These are phyloP conservation scores for Crotalus viridis DNA, from an alignment of 2,113 vertebrate genomes.

Conservation along the genomic window DNA sequence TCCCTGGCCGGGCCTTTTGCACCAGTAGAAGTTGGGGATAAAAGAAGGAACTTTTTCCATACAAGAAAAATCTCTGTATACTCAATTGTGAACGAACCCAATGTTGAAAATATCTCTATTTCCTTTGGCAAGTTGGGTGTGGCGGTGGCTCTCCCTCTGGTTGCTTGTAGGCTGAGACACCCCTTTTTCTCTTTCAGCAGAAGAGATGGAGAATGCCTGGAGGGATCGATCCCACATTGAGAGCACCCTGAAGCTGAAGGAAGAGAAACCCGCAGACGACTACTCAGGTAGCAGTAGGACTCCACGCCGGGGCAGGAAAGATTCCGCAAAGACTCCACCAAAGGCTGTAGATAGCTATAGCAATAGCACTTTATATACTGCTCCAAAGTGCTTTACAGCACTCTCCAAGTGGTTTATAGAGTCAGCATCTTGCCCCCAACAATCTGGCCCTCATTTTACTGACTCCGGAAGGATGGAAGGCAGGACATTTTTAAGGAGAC, in stretches of 20 bases:
- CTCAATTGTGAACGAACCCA: accelerated
- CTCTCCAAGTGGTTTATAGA: neutral
- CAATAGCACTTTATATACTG: neutral
- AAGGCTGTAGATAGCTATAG: neutral
- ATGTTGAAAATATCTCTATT: accelerated
- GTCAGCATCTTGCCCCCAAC: neutral
- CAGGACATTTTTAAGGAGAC: too few species aligned
- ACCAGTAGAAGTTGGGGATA: neutral
- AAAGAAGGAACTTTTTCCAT: neutral
- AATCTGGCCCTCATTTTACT: neutral
- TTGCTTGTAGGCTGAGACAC: neutral
- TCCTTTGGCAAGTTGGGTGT: too few species aligned
- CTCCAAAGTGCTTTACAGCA: neutral
- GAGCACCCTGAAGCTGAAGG: conserved; percentile 85
- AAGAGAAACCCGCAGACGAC: conserved; percentile 86
- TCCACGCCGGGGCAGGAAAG: accelerated
- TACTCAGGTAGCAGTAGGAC: conserved; percentile 79
- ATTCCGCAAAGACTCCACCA: neutral
- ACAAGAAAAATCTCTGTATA: accelerated
- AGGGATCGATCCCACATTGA: conserved; percentile 94
- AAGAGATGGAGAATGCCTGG: conserved; percentile 79
- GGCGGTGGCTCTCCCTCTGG: neutral
- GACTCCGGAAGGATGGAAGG: neutral
- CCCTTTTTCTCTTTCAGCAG: conserved; percentile 64
- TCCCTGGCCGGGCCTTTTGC: conserved; percentile 9